Base-by-base conservation (phyloP, 2,797 vertebrate species). In the Sebastes variabilis region DNA sequence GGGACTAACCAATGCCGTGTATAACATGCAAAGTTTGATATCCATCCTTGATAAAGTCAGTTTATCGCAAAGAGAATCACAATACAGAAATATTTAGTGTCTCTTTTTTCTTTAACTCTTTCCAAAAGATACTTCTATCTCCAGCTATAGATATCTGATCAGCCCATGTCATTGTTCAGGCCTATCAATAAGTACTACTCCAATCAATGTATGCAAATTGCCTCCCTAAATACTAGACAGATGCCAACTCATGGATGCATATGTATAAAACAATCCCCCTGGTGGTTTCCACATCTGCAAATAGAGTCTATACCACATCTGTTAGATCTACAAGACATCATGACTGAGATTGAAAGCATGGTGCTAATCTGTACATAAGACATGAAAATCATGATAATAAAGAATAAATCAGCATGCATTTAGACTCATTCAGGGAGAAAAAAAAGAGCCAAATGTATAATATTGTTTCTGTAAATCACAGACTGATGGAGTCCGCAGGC, bases 401-500 rank as follows among this genome's bases (percentile, higher is more conserved):
- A 7, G 2, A 46, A n/a, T 22, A 46, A 16, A 58, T 25, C 18
- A 6, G 10, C 34, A 36, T 36, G 34, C 34, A 36, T 36, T 36
- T 36, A 36, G 36, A 38, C 36, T 2, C 12, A 38, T 38, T 38
- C 36, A 38, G 36, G 13, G 36, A 0, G 12, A 0, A 38, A 38
- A 38, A 32, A 38, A 38, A 14, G 13, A 38, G 36, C 36, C 36
- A 38, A 38, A 38, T 38, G 36, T 38, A 14, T 38, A 38, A 1
- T 38, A 38, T 0, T 14, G 36, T 38, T 14, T 30, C 13, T 38
- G 49, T 55, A 66, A 84, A 88, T 75, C 75, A 54, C 58, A 65
- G 64, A 76, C 2, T 79, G 77, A 81, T 12, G 66, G 12, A 72
- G 77, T 55, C 16, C 75, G 75, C 84, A 85, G 85, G 82, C 88